A percentile compares a stretch with the other conserved stretches of the same genome.
These are phyloP conservation scores for Ruditapes philippinarum DNA, from an alignment of 1,140 invertebrate genomes.

Conservation along the genomic window DNA sequence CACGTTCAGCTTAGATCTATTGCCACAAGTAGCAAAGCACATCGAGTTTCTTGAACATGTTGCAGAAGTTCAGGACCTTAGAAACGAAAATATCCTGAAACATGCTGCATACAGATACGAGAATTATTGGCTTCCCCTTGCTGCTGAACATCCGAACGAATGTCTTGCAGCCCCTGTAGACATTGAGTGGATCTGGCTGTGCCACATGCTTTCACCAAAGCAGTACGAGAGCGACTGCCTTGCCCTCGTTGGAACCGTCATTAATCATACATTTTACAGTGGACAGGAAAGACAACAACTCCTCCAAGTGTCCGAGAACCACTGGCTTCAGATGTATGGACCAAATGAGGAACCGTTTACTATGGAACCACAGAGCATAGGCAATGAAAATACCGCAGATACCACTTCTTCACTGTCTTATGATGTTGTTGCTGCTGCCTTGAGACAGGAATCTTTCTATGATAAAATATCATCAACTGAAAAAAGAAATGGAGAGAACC, in stretches of 20 bases:
- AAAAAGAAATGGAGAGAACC: constrained; percentile 86
- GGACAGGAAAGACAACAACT: constrained; percentile 46
- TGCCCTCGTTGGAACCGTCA: constrained; percentile 79
- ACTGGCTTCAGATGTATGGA: constrained; percentile 78
- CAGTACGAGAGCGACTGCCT: constrained; percentile 86
- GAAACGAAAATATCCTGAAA: constrained; percentile 60
- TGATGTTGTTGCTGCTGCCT: constrained; percentile 85
- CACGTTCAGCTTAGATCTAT: not conserved
- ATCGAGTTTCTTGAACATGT: constrained; percentile 30
- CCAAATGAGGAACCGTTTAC: constrained; percentile 78
- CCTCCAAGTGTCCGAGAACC: constrained; percentile 67
- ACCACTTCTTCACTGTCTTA: constrained; percentile 78
- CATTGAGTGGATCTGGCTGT: constrained; percentile 88
- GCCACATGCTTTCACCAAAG: constrained; percentile 86
- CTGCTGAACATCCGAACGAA: constrained; percentile 79
- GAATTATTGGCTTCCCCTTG: constrained; percentile 87
- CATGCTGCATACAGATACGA: constrained; percentile 87
- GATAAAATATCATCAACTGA: constrained; percentile 88
- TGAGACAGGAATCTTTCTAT: constrained; percentile 85
- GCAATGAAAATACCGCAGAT: no score
- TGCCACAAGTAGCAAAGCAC: not conserved
- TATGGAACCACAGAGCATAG: no score
- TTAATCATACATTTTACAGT: constrained; percentile 85
- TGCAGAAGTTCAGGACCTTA: not conserved
- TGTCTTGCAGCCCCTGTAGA: constrained; percentile 87